phyloP scores from a whole-genome alignment of 2,888 invertebrate species.

The Trichopoda pennipes region DNA sequence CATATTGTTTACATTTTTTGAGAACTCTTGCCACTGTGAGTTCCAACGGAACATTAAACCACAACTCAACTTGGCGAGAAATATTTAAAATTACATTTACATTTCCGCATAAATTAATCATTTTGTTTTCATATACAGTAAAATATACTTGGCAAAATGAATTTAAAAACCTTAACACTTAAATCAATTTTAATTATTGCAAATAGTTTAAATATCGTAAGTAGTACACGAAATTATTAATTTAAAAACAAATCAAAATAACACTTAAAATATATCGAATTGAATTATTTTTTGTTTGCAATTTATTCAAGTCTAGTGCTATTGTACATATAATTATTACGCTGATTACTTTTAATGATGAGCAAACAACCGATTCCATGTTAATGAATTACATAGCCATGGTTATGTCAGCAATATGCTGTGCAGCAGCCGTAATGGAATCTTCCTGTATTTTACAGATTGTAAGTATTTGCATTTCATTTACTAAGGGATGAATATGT shows the following conservation, averaged over 20 bases:
- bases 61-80: neutral
- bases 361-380: conserved; percentile 22
- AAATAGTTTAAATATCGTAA: conserved; percentile 63
- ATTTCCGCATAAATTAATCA: conserved; percentile 36
- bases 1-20: no score
- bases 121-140: conserved; percentile 21
- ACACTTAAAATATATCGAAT: neutral
- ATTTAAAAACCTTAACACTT: conserved; percentile 35
- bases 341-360: conserved; percentile 21
- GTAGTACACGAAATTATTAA: conserved; percentile 18
- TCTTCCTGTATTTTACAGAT: conserved; percentile 42
- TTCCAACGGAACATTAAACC: conserved; percentile 7
- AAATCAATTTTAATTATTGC: conserved; percentile 58
- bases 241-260: no score
- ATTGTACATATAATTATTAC: conserved; percentile 48
- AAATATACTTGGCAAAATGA: conserved; percentile 45
- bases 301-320: conserved; percentile 34
- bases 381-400: conserved; percentile 49
- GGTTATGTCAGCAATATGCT: conserved; percentile 51
- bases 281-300: no score
- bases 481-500: no score
- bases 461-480: no score
- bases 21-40: no score
- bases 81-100: neutral
- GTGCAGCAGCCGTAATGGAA: conserved; percentile 57